phyloP scores from a whole-genome alignment of 92 coral and sea anemone genomes.

The Paragorgia papillata region DNA sequence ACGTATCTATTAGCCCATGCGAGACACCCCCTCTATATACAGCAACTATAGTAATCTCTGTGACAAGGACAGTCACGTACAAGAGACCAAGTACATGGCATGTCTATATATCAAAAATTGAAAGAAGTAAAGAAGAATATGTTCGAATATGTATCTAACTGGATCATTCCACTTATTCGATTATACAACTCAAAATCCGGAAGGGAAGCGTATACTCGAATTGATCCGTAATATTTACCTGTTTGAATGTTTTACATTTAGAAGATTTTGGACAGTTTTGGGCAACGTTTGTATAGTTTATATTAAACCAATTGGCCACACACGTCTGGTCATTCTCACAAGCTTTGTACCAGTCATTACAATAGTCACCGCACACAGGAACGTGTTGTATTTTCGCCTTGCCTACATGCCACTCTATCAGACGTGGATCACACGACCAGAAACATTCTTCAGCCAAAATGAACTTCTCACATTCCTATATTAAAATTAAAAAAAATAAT shows the following conservation, averaged over 20 bases:
- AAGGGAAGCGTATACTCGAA: no score
- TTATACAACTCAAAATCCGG: no score
- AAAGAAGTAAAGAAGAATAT: no score
- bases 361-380: constrained; percentile 79
- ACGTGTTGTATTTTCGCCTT: constrained; percentile 46
- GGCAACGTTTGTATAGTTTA: constrained; percentile 54
- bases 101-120: no score
- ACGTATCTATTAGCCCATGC: no score
- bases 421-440: constrained; percentile 84
- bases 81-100: no score
- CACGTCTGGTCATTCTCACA: constrained; percentile 83
- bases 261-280: constrained; percentile 63
- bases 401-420: constrained; percentile 66
- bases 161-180: no score
- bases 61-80: no score
- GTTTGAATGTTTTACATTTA: constrained; percentile 65
- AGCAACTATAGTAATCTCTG: no score
- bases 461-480: constrained; percentile 74
- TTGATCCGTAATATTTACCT: constrained; percentile 68
- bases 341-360: constrained; percentile 80
- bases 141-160: no score
- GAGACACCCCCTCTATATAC: no score
- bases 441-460: constrained; percentile 82
- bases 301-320: constrained; percentile 64
- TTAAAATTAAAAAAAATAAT: no score